Evolutionary conservation across 2,888 invertebrate genomes (phyloP).

Genomic region (Cephus pulcher): DNA sequence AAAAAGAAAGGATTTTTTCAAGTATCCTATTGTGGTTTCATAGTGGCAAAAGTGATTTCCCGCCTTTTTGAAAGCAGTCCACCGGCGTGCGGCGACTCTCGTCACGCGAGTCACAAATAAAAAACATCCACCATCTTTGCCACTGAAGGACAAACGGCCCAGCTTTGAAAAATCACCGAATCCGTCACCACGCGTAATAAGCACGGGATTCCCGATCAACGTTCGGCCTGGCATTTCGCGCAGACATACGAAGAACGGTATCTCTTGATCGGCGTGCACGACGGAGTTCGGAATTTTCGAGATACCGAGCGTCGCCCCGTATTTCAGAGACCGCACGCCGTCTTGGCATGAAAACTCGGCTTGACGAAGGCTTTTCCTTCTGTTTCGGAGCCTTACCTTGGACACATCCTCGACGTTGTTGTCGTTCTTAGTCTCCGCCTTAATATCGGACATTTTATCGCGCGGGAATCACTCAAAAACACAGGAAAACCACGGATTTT

Average conservation of each 20-base stretch:
- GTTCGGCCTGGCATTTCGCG: constrained; percentile 10
- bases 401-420: constrained; percentile 63
- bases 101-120: constrained; percentile 36
- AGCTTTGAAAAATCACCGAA: constrained; percentile 51
- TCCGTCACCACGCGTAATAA: constrained; percentile 27
- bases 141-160: constrained; percentile 59
- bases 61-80: constrained; percentile 50
- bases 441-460: constrained; percentile 63
- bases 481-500: constrained; percentile 58
- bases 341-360: constrained; percentile 62
- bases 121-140: constrained; percentile 61
- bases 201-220: constrained; percentile 7
- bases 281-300: constrained; percentile 40
- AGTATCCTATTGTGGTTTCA: not conserved
- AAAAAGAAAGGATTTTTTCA: not conserved
- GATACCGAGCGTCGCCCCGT: constrained; percentile 46
- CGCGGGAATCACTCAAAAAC: constrained; percentile 59
- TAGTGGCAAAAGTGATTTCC: constrained; percentile 39
- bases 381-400: constrained; percentile 56
- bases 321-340: constrained; percentile 47
- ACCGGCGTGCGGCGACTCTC: constrained; percentile 41
- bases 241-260: not conserved
- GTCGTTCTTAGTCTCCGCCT: constrained; percentile 64
- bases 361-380: constrained; percentile 52
- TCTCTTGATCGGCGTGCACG: constrained; percentile 21